phyloP scores from a whole-genome alignment of 2,888 invertebrate genomes.

The Drosophila limbata region DNA sequence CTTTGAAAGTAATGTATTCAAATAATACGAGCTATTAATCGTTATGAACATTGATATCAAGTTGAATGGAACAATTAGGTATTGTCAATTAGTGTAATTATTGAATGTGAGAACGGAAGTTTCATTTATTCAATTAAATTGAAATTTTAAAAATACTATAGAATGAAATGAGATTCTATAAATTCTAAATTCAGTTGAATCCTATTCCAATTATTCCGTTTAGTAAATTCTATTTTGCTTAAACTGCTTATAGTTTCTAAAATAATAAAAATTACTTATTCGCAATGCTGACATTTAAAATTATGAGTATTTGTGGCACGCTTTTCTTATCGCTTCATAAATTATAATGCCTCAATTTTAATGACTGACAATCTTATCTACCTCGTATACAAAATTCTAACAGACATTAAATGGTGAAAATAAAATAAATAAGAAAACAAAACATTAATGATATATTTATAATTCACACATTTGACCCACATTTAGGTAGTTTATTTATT shows the following conservation, averaged over 20 bases:
- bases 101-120: neutral
- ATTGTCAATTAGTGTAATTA: constrained; percentile 17
- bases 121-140: constrained; percentile 1
- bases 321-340: constrained; percentile 42
- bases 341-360: constrained; percentile 25
- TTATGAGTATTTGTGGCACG: constrained; percentile 20
- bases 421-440: constrained; percentile 8
- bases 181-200: neutral
- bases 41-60: neutral
- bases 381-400: constrained; percentile 6
- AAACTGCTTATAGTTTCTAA: neutral
- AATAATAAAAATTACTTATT: neutral
- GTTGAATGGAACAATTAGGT: neutral
- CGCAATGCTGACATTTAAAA: constrained; percentile 4
- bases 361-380: constrained; percentile 42
- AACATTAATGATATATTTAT: constrained; percentile 36
- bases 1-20: constrained; percentile 16
- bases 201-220: too few relatives aligned
- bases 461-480: constrained; percentile 45
- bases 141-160: neutral
- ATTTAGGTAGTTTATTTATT: constrained; percentile 38
- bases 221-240: too few relatives aligned
- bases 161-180: neutral
- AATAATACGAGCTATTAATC: constrained; percentile 8
- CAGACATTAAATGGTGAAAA: constrained; percentile 15